Conservation (phyloP, 2,888 invertebrate species). For the Sphecodes monilicornis region DNA sequence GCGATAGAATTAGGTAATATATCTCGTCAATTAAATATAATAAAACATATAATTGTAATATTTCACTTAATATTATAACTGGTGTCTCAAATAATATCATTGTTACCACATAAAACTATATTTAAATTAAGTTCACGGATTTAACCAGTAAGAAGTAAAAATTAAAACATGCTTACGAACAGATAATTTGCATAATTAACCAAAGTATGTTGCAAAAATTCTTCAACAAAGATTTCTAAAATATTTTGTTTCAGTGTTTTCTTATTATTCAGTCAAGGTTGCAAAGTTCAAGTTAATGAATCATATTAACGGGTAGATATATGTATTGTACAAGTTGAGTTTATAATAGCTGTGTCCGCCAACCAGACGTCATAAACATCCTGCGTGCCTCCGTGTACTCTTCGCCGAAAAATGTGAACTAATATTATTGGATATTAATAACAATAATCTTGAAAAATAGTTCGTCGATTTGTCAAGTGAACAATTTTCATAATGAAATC, state of each 20-base stretch:
- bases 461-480: not conserved
- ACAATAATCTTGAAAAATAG: not conserved
- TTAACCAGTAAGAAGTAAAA: too few species aligned
- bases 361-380: not conserved
- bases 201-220: not conserved
- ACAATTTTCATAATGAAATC: slow-evolving; percentile 29
- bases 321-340: not conserved
- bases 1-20: too few species aligned
- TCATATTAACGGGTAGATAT: not conserved
- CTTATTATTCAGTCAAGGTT: not conserved
- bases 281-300: not conserved
- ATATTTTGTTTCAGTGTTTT: not conserved
- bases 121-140: too few species aligned
- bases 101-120: too few species aligned
- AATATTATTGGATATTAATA: not conserved
- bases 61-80: too few species aligned
- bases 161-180: too few species aligned
- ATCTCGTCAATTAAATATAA: too few species aligned
- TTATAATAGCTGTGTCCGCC: slow-evolving; percentile 1
- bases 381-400: not conserved
- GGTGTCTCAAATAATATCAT: not conserved
- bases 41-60: too few species aligned
- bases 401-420: not conserved
- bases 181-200: not conserved
- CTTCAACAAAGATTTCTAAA: not conserved